These are phyloP conservation scores for Cheilosia grossa DNA, from an alignment of 2,888 invertebrate species.

Conservation along the genomic window DNA sequence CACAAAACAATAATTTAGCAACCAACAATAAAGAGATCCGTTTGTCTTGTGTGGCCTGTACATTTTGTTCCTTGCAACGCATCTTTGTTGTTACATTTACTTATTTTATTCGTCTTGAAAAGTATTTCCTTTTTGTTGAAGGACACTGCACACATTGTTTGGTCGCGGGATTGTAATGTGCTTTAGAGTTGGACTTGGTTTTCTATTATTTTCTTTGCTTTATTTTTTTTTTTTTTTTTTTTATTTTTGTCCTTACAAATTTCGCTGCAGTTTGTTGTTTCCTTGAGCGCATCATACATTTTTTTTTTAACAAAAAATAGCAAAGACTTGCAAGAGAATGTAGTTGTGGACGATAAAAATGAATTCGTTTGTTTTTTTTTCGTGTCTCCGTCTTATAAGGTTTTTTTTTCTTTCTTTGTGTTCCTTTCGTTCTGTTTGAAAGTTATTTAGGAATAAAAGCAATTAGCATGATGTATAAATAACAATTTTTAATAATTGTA, in stretches of 20 bases:
- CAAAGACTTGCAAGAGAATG: conserved; percentile 58
- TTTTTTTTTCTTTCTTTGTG: neutral
- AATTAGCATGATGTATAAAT: conserved; percentile 59
- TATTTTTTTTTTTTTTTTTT: too few species aligned
- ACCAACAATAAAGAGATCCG: conserved; percentile 59
- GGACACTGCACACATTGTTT: conserved; percentile 72
- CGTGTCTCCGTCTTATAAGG: neutral
- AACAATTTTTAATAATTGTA: conserved; percentile 18
- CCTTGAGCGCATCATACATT: conserved; percentile 58
- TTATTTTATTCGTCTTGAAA: conserved; percentile 45
- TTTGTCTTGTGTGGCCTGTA: conserved; percentile 73
- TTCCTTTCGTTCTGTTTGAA: conserved; percentile 12
- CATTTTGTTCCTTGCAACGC: conserved; percentile 74
- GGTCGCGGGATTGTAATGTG: conserved; percentile 72
- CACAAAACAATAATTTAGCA: conserved; percentile 63
- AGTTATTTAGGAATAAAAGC: conserved; percentile 37
- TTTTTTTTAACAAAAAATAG: conserved; percentile 24
- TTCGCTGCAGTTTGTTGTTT: conserved; percentile 61
- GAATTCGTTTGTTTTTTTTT: conserved; percentile 7
- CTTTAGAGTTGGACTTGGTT: conserved; percentile 68
- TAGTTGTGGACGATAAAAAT: conserved; percentile 59
- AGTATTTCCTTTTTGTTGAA: conserved; percentile 43
- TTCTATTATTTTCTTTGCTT: conserved; percentile 27
- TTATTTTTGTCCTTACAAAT: conserved; percentile 11
- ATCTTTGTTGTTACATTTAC: conserved; percentile 67